phyloP scores from a whole-genome alignment of 2,113 vertebrate species.

The Perognathus longimembris region DNA sequence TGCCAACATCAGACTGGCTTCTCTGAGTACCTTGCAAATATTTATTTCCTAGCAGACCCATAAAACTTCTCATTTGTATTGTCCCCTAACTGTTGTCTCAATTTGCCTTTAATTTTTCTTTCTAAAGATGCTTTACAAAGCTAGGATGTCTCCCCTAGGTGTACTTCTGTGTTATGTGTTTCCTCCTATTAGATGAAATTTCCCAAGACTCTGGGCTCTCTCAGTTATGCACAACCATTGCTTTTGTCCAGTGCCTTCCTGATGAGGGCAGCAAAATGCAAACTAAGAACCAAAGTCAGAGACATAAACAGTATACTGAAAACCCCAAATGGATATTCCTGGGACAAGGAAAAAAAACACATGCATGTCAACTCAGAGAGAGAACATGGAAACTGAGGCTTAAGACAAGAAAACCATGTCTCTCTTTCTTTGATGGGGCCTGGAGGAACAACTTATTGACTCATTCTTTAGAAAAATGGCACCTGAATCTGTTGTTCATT shows the following conservation, averaged over 20 bases:
- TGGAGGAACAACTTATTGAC: background rate
- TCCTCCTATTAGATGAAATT: background rate
- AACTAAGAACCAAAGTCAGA: background rate
- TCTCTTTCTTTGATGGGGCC: background rate
- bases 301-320: background rate
- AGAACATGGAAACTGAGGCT: background rate
- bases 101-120: conserved; percentile 33
- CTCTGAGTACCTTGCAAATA: background rate
- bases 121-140: conserved; percentile 2
- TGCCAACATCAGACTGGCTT: background rate
- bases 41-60: conserved; percentile 8
- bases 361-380: background rate
- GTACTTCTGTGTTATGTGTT: background rate
- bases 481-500: background rate
- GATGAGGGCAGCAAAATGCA: conserved; percentile 22
- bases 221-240: background rate
- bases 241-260: conserved; percentile 17
- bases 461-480: background rate
- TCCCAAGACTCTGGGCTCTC: background rate
- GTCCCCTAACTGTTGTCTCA: background rate
- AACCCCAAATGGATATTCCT: background rate
- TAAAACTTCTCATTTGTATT: background rate
- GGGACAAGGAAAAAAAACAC: background rate
- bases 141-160: background rate
- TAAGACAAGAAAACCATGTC: background rate